These are phyloP conservation scores for Solenopsis fugax DNA, from an alignment of 1,140 invertebrate species.

Conservation along the genomic window DNA sequence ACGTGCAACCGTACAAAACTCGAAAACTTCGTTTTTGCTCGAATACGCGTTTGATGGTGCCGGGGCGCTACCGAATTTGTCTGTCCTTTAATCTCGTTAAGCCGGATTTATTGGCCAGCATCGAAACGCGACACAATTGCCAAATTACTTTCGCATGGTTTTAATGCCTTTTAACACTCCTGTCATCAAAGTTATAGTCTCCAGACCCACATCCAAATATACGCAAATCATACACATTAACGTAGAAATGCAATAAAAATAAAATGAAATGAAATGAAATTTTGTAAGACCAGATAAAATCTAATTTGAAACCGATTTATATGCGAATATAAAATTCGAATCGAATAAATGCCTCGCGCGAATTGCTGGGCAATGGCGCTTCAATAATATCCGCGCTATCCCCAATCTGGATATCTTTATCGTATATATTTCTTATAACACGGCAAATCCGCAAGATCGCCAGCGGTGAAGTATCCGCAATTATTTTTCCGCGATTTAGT, in stretches of 20 bases:
- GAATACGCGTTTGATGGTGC: slow-evolving; percentile 30
- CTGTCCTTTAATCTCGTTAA: slow-evolving; percentile 68
- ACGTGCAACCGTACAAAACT: slow-evolving; percentile 20
- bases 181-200: background rate
- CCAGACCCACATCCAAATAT: background rate
- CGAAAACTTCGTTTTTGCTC: slow-evolving; percentile 64
- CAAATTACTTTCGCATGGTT: slow-evolving; percentile 52
- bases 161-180: background rate
- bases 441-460: background rate
- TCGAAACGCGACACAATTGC: slow-evolving; percentile 34
- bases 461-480: background rate
- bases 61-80: slow-evolving; percentile 50
- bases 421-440: slow-evolving; percentile 17
- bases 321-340: background rate
- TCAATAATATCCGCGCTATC: background rate
- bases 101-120: slow-evolving; percentile 44
- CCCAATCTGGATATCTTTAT: slow-evolving; percentile 12
- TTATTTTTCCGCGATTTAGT: slow-evolving; percentile 49
- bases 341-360: background rate
- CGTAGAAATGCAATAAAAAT: background rate
- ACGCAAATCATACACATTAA: background rate
- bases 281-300: background rate
- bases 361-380: background rate
- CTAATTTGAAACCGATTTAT: background rate
- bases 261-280: background rate